Base-by-base conservation (phyloP, 1,140 invertebrate genomes). In the Drosophila bifasciata region DNA sequence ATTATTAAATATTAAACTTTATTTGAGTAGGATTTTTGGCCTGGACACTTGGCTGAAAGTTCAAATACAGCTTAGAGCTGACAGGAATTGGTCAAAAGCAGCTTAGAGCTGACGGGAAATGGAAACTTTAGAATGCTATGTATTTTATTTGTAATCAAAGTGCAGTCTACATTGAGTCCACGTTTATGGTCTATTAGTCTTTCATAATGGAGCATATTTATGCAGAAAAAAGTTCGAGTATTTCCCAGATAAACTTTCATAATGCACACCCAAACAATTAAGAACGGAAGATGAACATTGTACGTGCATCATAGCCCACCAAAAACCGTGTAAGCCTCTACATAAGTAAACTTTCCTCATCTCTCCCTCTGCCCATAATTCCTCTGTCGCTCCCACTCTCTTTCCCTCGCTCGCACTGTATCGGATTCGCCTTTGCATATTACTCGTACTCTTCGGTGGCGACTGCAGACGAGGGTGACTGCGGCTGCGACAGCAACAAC, bases 1-100 rank as follows among this genome's bases (percentile, higher is more conserved):
- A 83, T 83, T 83, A 84, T 83, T 83, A 83, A 83, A 83, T 83
- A 84, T 70, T 75, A 70, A 83, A 83, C 79, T 71, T 71, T 70
- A 68, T 46, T 56, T 44, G 63, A 67, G 46, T 16, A 3, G 59
- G 39, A 40, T 32, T 46, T 15, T n/a, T 5, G 11, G 53, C 15
- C 19, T 15, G n/a, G 8, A 23, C n/a, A 8, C 13, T 23, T 15
- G 49, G 28, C 25, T n/a, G 21, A 68, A 40, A 69, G 66, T 63
- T 69, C 63, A 28, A 11, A 23, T 16, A 15, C 21, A 41, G 36
- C 40, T 52, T 21, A 4, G 16, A 8, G 32, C 28, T 11, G 13
- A 21, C 15, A 32, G 15, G 16, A 68, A 55, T 2, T 46, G 61
- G 36, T 43, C 58, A 21, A 5, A 23, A 13, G 8, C 16, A 21